These are phyloP conservation scores for Tragelaphus oryx DNA, from an alignment of 2,797 vertebrate species.

Conservation along the genomic window DNA sequence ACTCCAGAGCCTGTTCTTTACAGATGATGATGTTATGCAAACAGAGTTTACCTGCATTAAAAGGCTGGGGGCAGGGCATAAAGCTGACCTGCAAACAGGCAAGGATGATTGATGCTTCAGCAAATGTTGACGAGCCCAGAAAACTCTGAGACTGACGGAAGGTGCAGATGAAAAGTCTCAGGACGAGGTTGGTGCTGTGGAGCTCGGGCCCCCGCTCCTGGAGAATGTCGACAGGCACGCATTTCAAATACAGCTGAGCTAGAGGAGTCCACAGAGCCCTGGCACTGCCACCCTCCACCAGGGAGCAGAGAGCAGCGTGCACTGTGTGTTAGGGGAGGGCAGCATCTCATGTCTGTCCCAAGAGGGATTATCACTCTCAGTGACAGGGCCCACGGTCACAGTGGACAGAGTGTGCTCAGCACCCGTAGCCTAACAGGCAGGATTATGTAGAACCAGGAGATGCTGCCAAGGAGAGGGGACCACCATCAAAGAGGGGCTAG, in stretches of 20 bases:
- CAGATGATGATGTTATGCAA: background rate
- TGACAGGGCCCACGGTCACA: background rate
- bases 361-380: background rate
- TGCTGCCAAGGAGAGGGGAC: background rate
- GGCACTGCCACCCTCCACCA: background rate
- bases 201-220: background rate
- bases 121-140: background rate
- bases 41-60: background rate
- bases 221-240: background rate
- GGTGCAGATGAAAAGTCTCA: background rate
- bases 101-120: background rate
- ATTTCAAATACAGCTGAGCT: background rate
- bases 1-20: background rate
- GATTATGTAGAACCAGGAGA: conserved; percentile 17
- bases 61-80: background rate
- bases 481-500: background rate
- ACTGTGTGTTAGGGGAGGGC: background rate
- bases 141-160: background rate
- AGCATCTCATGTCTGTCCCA: background rate
- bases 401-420: background rate
- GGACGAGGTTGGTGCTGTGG: background rate
- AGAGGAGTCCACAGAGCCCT: background rate
- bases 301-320: background rate
- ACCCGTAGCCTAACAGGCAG: background rate
- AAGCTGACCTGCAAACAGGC: background rate